phyloP scores from a whole-genome alignment of 1,140 invertebrate species.

The Drosophila littoralis region DNA sequence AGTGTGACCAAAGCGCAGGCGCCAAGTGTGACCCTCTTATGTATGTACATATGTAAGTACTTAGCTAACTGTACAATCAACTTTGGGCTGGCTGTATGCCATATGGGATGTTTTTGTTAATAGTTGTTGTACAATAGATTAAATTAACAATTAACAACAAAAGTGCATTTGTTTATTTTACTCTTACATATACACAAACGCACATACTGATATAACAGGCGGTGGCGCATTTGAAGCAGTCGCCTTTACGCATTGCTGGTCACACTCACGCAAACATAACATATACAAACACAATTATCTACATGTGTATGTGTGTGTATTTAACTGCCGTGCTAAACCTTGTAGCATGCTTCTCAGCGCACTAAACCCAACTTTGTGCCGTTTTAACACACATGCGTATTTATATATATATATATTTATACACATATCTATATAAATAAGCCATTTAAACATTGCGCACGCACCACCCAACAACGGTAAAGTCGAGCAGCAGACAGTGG shows the following conservation, averaged over 20 bases:
- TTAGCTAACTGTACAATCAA: background rate
- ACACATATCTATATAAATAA: background rate
- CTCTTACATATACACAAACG: background rate
- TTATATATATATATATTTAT: background rate
- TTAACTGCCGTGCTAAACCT: conserved; percentile 21
- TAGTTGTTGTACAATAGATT: background rate
- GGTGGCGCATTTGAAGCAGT: conserved; percentile 22
- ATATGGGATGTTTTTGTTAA: background rate
- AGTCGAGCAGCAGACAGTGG: conserved; percentile 24
- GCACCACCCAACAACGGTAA: conserved; percentile 41
- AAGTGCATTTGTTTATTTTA: background rate
- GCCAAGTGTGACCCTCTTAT: conserved; percentile 39
- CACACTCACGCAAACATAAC: background rate
- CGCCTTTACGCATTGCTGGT: conserved; percentile 19
- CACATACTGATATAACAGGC: conserved; percentile 2
- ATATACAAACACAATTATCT: too few relatives aligned
- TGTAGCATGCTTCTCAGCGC: conserved; percentile 68
- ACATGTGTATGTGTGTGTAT: background rate
- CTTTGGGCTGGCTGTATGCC: conserved; percentile 10
- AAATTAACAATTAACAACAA: background rate
- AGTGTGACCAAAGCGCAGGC: conserved; percentile 51
- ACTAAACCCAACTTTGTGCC: conserved; percentile 46
- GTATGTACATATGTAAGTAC: background rate
- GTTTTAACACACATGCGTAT: conserved; percentile 4
- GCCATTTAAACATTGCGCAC: conserved; percentile 53